These are phyloP conservation scores for Poeciliopsis gracilis DNA, from an alignment of 2,797 vertebrate species.

Conservation along the genomic window DNA sequence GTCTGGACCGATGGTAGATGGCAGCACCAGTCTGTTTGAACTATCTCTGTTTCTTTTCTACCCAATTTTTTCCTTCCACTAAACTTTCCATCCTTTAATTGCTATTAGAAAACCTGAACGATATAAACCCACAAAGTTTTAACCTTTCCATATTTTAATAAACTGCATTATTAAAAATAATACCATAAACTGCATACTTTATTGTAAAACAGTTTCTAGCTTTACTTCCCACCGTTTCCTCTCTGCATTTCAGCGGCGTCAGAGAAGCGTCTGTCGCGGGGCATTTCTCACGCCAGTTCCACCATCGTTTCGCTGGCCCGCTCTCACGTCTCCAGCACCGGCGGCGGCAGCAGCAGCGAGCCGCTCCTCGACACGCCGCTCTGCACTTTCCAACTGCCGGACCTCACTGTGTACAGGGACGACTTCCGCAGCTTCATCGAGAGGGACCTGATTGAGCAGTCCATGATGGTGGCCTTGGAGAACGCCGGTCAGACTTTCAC, in stretches of 20 bases:
- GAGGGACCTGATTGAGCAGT: slow-evolving; percentile 96
- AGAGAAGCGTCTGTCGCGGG: slow-evolving; percentile 93
- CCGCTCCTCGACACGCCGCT: slow-evolving; percentile 93
- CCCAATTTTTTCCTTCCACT: background rate
- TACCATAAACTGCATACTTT: background rate
- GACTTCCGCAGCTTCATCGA: slow-evolving; percentile 96
- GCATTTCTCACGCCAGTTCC: slow-evolving; percentile 95
- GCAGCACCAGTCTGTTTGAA: background rate
- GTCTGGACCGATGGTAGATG: background rate
- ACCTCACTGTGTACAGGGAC: slow-evolving; percentile 92
- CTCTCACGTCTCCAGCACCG: slow-evolving; percentile 90
- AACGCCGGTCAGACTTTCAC: slow-evolving; percentile 86
- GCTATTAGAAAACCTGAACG: background rate
- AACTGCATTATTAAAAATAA: background rate
- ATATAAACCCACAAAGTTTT: background rate
- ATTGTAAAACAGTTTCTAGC: background rate
- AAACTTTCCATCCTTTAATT: background rate
- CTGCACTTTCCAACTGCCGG: slow-evolving; percentile 97
- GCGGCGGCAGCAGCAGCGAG: slow-evolving; percentile 77
- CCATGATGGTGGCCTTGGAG: slow-evolving; percentile 96
- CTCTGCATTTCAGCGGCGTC: slow-evolving; percentile 54
- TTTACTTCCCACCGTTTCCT: background rate
- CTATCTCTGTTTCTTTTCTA: background rate
- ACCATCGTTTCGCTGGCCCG: slow-evolving; percentile 95
- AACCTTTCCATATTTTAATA: background rate